Evolutionary conservation across 2,888 invertebrate species (phyloP), one percentile per base, ranked within the genome.

Genomic region (Conus canariensis): DNA sequence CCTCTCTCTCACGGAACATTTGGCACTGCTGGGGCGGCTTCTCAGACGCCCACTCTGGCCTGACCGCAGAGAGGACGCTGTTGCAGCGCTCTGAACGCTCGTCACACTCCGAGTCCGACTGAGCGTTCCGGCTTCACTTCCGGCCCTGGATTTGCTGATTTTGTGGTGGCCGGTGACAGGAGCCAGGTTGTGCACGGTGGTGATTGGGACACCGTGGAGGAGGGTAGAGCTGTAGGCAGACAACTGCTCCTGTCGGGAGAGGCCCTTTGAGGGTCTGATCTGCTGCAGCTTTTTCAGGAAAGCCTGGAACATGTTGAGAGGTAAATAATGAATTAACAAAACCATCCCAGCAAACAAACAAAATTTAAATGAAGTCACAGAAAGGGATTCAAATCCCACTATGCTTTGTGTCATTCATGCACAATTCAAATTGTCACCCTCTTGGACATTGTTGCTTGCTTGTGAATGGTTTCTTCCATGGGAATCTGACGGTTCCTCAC

Each of bases 221-320:
- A 93, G 91, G 0, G 94, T 93, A 60, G 90, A 92, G 59, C 94
- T 92, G 90, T 94, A 95, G 4, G 94, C 93, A 25, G 58, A 90
- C 14, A 95, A 92, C 91, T 95, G 95, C 67, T 95, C 94, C 16
- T 92, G 90, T 14, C 94, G 91, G n/a, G 94, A 93, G 92, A 95
- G 93, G n/a, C 94, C 94, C 45, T 91, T 91, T 1, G 94, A 93
- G 25, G 95, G 93, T 58, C 92, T 93, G 25, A 94, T 92, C 25
- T 92, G 92, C 90, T 95, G 94, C 58, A 95, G 92, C 25, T 95
- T 92, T 64, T 91, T 92, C 88, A 95, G 90, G 74, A 95, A 92
- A 89, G 93, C 92, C 95, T 95, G 93, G 12, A 85, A 85, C n/a
- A 85, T 25, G 22, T 3, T 64, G 60, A 14, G 45, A 45, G 45